Base-by-base conservation (phyloP, 2,113 vertebrate species). In the Camelus bactrianus region DNA sequence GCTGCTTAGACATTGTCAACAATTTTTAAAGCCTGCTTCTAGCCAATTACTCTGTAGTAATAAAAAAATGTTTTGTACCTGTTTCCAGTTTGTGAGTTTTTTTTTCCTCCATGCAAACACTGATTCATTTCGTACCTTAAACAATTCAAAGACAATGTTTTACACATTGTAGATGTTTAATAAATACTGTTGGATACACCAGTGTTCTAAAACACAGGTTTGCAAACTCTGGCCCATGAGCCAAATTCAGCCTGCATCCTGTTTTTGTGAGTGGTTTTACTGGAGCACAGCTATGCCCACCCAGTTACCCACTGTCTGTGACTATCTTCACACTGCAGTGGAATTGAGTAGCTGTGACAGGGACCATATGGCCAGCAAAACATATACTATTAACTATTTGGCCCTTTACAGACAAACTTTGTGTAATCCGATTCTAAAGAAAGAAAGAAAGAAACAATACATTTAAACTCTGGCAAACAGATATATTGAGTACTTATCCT, bases 371-470 rank as follows among this genome's bases (percentile, higher is more conserved):
- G 15, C 76, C 35, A 80, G 17, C 20, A 46, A 90, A 87, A 83
- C 12, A 2, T 73, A 35, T 91, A 80, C 64, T 58, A 85, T 72
- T 93, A 81, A 60, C 38, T 77, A 12, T 42, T 52, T 89, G 15
- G 19, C 3, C 30, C 22, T 70, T 58, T 87, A 30, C 5, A 69
- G 35, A 60, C 17, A 60, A 95, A 92, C n/a, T 88, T 42, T 85
- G 52, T 89, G 28, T 11, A 65, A 56, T 28, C 48, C 26, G 52
- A 20, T 80, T 85, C 13, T 10, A 98, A 97, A 93, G 90, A 97
- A 95, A 75, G 89, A 96, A 96, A 95, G 58, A 35, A 73, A 60
- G 26, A 82, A 93, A 42, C 56, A 56, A 96, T 28, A 73, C 69
- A 96, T 35, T 11, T 89, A 94, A 97, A 93, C 2, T 58, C 60